phyloP scores from a whole-genome alignment of 2,888 invertebrate genomes.

The Epinotia brunnichana region DNA sequence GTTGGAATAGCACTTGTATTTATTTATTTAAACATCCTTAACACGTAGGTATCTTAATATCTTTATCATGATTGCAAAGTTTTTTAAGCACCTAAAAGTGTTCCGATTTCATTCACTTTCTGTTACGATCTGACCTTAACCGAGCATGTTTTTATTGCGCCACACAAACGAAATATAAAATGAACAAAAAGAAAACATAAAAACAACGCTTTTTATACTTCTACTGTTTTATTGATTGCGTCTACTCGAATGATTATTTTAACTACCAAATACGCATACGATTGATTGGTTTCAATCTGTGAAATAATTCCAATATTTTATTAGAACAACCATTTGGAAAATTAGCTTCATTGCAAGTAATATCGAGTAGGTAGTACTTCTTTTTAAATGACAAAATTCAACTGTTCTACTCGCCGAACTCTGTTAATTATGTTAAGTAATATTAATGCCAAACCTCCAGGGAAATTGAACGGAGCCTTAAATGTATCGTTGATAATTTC shows the following conservation, averaged over 20 bases:
- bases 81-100: not conserved
- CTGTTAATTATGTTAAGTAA: constrained; percentile 4
- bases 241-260: not conserved
- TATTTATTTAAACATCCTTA: too few species aligned
- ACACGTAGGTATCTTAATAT: not conserved
- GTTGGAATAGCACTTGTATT: too few species aligned
- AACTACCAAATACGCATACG: too few species aligned
- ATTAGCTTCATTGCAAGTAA: not conserved
- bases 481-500: constrained; percentile 8
- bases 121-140: not conserved
- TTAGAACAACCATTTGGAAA: too few species aligned
- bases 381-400: not conserved
- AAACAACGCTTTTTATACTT: not conserved
- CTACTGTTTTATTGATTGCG: not conserved
- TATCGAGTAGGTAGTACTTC: not conserved
- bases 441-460: constrained; percentile 1
- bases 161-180: not conserved
- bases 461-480: constrained; percentile 1
- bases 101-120: not conserved
- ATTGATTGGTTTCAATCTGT: too few species aligned
- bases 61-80: not conserved
- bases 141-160: not conserved
- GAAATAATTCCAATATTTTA: too few species aligned
- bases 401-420: not conserved
- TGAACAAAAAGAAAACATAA: not conserved